These are phyloP conservation scores for Crenichthys baileyi DNA, from an alignment of 2,797 vertebrate species.

Conservation along the genomic window DNA sequence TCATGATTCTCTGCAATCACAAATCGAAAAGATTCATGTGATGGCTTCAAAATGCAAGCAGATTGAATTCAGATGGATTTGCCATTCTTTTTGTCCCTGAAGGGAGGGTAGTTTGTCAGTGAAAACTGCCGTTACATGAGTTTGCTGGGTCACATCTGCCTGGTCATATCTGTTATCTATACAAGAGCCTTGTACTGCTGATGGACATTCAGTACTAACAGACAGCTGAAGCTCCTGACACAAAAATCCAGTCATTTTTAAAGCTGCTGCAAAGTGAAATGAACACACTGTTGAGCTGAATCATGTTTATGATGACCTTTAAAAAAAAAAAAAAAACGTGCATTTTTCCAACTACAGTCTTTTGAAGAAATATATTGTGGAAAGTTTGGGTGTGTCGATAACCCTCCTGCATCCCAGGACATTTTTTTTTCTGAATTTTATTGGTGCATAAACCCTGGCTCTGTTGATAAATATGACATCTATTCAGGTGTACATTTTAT, in stretches of 20 bases:
- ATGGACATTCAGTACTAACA: constrained; percentile 5
- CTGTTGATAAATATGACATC: too few relatives aligned
- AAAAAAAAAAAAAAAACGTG: not conserved
- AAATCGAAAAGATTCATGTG: constrained; percentile 22
- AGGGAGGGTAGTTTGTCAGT: constrained; percentile 16
- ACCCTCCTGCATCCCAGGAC: not conserved
- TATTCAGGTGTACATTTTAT: too few relatives aligned
- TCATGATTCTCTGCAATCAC: not conserved
- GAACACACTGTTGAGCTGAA: not conserved
- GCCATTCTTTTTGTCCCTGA: constrained; percentile 22
- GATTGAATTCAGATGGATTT: constrained; percentile 49
- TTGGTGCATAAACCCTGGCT: too few relatives aligned
- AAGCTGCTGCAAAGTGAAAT: constrained; percentile 25
- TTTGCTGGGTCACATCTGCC: constrained; percentile 25
- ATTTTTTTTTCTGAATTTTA: not conserved
- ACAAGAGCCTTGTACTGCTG: constrained; percentile 4
- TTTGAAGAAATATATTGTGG: not conserved
- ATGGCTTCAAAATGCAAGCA: constrained; percentile 24
- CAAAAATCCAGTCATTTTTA: constrained; percentile 12
- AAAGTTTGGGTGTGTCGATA: not conserved
- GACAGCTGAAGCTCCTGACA: constrained; percentile 12
- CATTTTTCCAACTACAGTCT: not conserved
- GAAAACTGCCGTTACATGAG: constrained; percentile 22
- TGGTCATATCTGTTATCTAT: not conserved
- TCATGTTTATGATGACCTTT: not conserved